A percentile compares a stretch with the other conserved stretches of the same genome.
Evolutionary conservation across 1,140 invertebrate genomes (phyloP).

Genomic region (Formica selysi): DNA sequence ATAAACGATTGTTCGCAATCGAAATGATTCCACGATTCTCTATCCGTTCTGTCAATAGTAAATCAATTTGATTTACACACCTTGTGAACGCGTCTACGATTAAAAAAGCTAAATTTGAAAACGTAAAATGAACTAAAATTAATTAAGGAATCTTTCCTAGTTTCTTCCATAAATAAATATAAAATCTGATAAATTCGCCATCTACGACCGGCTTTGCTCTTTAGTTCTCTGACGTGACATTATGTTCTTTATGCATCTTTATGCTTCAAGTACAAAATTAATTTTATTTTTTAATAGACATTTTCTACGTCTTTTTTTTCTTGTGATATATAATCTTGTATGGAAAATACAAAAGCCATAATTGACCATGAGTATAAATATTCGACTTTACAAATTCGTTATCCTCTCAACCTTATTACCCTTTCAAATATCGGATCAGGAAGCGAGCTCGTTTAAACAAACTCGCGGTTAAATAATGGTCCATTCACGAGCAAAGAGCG

Average conservation of each 20-base stretch:
- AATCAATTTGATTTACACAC: background rate
- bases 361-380: background rate
- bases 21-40: background rate
- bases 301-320: background rate
- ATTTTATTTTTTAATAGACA: background rate
- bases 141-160: conserved; percentile 11
- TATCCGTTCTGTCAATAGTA: background rate
- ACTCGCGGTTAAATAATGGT: background rate
- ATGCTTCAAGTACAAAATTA: background rate
- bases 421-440: conserved; percentile 15
- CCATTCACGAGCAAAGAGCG: conserved; percentile 16
- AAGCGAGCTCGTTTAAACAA: conserved; percentile 21
- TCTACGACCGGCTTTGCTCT: background rate
- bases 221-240: background rate
- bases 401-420: background rate
- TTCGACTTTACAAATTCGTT: background rate
- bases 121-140: conserved; percentile 26
- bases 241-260: background rate
- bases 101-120: conserved; percentile 31
- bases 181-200: conserved; percentile 32
- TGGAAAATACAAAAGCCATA: no score
- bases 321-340: background rate
- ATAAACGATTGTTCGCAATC: background rate
- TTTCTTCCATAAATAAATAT: conserved; percentile 9
- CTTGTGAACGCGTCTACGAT: background rate